Percentiles rank a stretch among this genome's conserved stretches.
These are phyloP conservation scores for Corynorhinus townsendii DNA, from an alignment of 2,113 vertebrate species.

Conservation along the genomic window DNA sequence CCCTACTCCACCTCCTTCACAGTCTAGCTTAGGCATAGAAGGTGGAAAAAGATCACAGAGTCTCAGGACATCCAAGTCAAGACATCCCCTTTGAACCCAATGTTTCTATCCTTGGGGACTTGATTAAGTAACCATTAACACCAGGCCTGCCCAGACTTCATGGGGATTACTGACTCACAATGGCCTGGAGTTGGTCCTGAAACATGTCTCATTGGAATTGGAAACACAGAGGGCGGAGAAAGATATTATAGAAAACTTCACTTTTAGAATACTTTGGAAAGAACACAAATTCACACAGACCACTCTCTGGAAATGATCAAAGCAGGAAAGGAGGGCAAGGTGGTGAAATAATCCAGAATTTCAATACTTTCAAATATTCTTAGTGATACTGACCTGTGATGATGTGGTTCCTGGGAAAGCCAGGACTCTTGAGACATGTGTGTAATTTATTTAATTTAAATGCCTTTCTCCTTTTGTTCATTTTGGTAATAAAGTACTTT, in stretches of 20 bases:
- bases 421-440: slow-evolving; percentile 64
- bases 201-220: background rate
- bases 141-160: background rate
- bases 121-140: background rate
- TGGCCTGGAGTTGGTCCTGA: background rate
- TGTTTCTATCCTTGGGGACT: background rate
- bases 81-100: background rate
- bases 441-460: slow-evolving; percentile 87
- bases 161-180: background rate
- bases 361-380: slow-evolving; percentile 56
- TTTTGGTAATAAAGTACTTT: slow-evolving; percentile 82
- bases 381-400: slow-evolving; percentile 32
- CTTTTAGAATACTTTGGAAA: background rate
- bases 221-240: background rate
- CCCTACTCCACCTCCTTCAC: slow-evolving; percentile 52
- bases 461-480: slow-evolving; percentile 57
- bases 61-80: background rate
- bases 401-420: background rate
- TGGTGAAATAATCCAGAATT: slow-evolving; percentile 52
- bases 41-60: slow-evolving; percentile 11
- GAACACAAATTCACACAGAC: background rate
- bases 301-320: background rate
- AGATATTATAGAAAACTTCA: background rate
- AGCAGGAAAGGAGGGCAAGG: background rate
- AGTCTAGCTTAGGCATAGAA: slow-evolving; percentile 13